These are phyloP conservation scores for Ptychobarbus kaznakovi DNA, from an alignment of 2,797 vertebrate species.

Conservation along the genomic window DNA sequence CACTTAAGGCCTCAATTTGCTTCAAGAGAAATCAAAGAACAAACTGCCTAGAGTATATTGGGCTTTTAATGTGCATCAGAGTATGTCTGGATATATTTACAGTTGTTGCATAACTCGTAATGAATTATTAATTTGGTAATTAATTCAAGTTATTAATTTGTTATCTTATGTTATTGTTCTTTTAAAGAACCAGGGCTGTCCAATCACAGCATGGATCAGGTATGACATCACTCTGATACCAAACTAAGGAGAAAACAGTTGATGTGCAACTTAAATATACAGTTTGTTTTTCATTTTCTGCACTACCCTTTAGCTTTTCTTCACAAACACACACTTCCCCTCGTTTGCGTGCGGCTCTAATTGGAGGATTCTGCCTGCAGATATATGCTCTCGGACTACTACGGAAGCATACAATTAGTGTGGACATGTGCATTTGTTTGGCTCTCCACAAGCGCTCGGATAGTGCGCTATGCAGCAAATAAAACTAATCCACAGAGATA, in stretches of 20 bases:
- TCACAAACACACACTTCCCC: background rate
- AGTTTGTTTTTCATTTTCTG: background rate
- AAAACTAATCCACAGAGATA: slow-evolving; percentile 42
- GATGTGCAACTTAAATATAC: background rate
- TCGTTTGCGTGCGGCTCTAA: slow-evolving; percentile 46
- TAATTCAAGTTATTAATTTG: background rate
- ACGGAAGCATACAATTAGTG: slow-evolving; percentile 43
- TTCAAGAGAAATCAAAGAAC: too few species aligned
- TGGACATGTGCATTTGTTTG: slow-evolving; percentile 41
- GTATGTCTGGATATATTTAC: background rate
- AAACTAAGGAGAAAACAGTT: background rate
- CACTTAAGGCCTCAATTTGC: too few species aligned
- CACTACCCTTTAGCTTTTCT: slow-evolving; percentile 2
- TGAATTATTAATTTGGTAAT: background rate
- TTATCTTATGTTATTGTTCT: background rate
- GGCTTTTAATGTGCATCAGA: too few species aligned
- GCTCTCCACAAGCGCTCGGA: slow-evolving; percentile 23
- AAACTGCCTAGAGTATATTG: too few species aligned
- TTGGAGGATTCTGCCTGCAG: slow-evolving; percentile 49
- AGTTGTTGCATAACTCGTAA: background rate
- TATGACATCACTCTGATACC: background rate
- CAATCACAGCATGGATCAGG: background rate
- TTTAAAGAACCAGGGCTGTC: background rate
- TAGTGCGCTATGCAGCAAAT: slow-evolving; percentile 45
- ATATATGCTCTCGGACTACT: slow-evolving; percentile 40